Base-by-base conservation (phyloP, 2,113 vertebrate genomes). In the Macquaria ambigua region DNA sequence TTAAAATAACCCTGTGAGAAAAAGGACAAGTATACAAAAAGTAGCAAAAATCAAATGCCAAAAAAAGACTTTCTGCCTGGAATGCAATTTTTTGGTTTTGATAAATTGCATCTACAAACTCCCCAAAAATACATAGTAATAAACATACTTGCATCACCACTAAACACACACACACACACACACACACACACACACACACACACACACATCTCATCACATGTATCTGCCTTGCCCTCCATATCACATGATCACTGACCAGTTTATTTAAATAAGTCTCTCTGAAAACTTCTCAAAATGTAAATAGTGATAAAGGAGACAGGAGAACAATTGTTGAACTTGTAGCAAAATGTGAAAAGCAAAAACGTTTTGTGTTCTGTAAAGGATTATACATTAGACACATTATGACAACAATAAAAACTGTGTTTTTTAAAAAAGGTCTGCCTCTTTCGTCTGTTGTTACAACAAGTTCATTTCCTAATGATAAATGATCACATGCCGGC, bases 261-360 rank as follows among this genome's bases (percentile, higher is more conserved):
- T 89, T 56, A 61, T 88, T 88, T 61, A 64, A 66, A 81, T 34
- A 39, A 39, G 50, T 74, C 74, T 74, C 74, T 69, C 59, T 83
- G 66, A 83, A 83, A 77, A 58, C 46, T 46, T 90, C 92, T 93
- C n/a, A 87, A 95, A 92, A 91, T 96, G 95, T 95, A 96, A 95
- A 96, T 96, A 95, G 84, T 91, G 77, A 88, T 59, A 77, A 87
- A 46, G 28, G 73, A 82, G 79, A 79, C 76, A 69, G 72, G 62
- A 76, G 68, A 85, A 91, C 87, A 81, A 34, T 34, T 52, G 46
- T 58, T 82, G 21, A 76, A 79, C 75, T 61, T 89, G 74, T 93
- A 85, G 70, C 52, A 86, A 94, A 93, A 94, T 87, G 70, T 91
- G 53, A 90, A 92, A 95, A 92, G 75, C 64, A 84, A 92, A 31